These are phyloP conservation scores for Synergus itoensis DNA, from an alignment of 2,888 invertebrate genomes.

Conservation along the genomic window DNA sequence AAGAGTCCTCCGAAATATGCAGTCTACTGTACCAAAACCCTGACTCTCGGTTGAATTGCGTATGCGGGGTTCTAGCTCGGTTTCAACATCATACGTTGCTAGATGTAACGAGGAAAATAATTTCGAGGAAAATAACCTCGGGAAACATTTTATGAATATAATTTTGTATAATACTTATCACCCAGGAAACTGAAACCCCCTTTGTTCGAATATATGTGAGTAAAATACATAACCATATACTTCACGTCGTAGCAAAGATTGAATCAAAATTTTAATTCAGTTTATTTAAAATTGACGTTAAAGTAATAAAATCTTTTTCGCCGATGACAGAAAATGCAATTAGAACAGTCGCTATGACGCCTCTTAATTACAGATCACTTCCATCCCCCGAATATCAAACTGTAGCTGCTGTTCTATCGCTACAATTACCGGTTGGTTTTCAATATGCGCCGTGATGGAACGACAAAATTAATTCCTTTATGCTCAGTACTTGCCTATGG, in stretches of 20 bases:
- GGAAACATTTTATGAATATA: background rate
- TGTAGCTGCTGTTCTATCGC: background rate
- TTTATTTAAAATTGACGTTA: background rate
- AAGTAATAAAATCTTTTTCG: background rate
- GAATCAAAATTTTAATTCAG: background rate
- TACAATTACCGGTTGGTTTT: background rate
- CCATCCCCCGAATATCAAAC: background rate
- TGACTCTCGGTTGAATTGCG: background rate
- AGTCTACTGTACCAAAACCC: background rate
- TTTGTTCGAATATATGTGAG: no score
- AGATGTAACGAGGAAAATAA: background rate
- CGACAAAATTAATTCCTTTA: background rate
- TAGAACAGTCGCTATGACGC: background rate
- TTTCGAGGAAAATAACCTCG: background rate
- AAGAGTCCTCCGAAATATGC: slow-evolving; percentile 55
- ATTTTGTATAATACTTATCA: background rate
- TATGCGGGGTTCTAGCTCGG: background rate
- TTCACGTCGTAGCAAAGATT: no score
- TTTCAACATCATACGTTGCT: no score
- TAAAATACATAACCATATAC: no score
- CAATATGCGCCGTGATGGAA: background rate
- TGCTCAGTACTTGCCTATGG: background rate
- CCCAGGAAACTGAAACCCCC: no score
- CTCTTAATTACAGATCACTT: background rate
- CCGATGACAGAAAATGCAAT: background rate